These are phyloP conservation scores for Drosophila setifemur DNA, from an alignment of 1,140 invertebrate genomes.

Conservation along the genomic window DNA sequence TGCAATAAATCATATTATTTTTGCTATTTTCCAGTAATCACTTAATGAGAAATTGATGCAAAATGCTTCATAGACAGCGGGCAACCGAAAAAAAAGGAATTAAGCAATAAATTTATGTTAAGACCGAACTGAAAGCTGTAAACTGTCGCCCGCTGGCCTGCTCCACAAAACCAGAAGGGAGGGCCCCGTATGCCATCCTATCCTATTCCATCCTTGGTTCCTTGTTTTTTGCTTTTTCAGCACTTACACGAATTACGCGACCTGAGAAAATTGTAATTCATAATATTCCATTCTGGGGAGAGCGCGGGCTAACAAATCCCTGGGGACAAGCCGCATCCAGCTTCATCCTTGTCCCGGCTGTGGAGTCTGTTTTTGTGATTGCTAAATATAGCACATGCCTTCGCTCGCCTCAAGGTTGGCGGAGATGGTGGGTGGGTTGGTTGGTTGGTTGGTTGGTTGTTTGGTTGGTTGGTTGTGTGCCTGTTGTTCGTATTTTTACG, in stretches of 20 bases:
- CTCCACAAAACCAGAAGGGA: slow-evolving; percentile 32
- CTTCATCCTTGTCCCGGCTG: slow-evolving; percentile 17
- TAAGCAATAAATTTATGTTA: slow-evolving; percentile 73
- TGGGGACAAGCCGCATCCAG: slow-evolving; percentile 21
- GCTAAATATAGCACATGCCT: slow-evolving; percentile 33
- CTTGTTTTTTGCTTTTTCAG: slow-evolving; percentile 25
- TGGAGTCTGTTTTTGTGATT: slow-evolving; percentile 30
- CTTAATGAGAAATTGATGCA: slow-evolving; percentile 49
- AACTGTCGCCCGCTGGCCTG: slow-evolving; percentile 52
- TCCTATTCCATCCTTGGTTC: background rate
- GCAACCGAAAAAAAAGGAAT: slow-evolving; percentile 31
- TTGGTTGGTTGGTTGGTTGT: background rate
- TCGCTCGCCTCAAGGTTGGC: slow-evolving; percentile 32
- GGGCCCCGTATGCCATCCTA: background rate
- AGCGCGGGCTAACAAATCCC: slow-evolving; percentile 26
- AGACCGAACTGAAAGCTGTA: slow-evolving; percentile 47
- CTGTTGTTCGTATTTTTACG: slow-evolving; percentile 10
- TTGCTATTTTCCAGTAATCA: too few relatives aligned
- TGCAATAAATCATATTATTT: too few relatives aligned
- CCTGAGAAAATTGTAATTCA: slow-evolving; percentile 71
- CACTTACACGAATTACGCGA: slow-evolving; percentile 70
- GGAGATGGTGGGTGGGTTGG: background rate
- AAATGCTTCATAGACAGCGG: slow-evolving; percentile 14
- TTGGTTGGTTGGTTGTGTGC: background rate
- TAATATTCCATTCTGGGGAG: slow-evolving; percentile 57